phyloP scores from a whole-genome alignment of 2,888 invertebrate species.

The Coelinius sp. region DNA sequence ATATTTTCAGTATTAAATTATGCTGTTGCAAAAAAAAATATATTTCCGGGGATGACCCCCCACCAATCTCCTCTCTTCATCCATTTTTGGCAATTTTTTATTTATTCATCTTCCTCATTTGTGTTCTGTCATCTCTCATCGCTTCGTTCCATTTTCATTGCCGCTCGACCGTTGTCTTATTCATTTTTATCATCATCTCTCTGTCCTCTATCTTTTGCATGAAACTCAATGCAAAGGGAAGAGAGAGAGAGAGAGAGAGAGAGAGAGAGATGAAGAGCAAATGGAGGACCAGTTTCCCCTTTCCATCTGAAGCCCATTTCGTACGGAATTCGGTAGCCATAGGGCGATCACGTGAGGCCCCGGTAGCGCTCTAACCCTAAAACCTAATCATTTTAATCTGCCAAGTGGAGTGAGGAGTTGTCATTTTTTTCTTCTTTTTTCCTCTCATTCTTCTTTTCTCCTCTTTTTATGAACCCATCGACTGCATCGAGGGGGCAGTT shows the following conservation, averaged over 20 bases:
- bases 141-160: slow-evolving; percentile 35
- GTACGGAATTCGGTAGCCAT: slow-evolving; percentile 69
- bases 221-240: slow-evolving; percentile 69
- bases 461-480: slow-evolving; percentile 34
- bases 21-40: slow-evolving; percentile 26
- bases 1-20: slow-evolving; percentile 26
- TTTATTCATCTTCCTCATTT: slow-evolving; percentile 18
- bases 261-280: slow-evolving; percentile 72
- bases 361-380: slow-evolving; percentile 59
- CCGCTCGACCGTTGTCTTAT: slow-evolving; percentile 20
- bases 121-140: slow-evolving; percentile 31
- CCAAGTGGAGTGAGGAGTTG: slow-evolving; percentile 39
- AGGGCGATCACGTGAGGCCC: slow-evolving; percentile 62
- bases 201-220: slow-evolving; percentile 66
- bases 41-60: slow-evolving; percentile 43
- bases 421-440: slow-evolving; percentile 41
- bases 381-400: slow-evolving; percentile 65
- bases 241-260: slow-evolving; percentile 72
- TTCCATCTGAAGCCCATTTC: slow-evolving; percentile 73
- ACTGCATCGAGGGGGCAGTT: slow-evolving; percentile 13
- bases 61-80: slow-evolving; percentile 32
- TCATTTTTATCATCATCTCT: slow-evolving; percentile 16
- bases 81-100: slow-evolving; percentile 33
- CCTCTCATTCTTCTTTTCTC: slow-evolving; percentile 33
- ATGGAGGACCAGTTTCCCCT: slow-evolving; percentile 67